phyloP scores from a whole-genome alignment of 2,113 vertebrate genomes.

The Pagrus major region DNA sequence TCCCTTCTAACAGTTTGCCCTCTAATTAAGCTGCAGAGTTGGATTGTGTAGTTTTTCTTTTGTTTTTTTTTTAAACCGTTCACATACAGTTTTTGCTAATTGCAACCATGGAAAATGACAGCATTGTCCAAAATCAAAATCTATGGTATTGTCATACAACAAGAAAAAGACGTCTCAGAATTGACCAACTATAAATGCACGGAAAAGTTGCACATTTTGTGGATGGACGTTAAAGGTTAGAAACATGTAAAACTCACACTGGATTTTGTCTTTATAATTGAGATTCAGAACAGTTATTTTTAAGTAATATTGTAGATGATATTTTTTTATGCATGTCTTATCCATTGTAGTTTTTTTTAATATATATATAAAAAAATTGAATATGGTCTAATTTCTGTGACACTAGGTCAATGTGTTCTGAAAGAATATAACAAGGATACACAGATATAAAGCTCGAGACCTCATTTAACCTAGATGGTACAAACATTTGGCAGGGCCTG shows the following conservation, averaged over 20 bases:
- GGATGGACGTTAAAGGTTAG: not conserved
- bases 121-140: constrained; percentile 43
- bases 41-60: constrained; percentile 62
- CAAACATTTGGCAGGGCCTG: constrained; percentile 64
- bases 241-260: not conserved
- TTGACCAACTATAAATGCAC: not conserved
- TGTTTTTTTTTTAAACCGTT: constrained; percentile 54
- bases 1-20: constrained; percentile 70
- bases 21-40: constrained; percentile 80
- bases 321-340: not conserved
- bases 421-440: constrained; percentile 26
- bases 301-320: not conserved
- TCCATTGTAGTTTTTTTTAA: not conserved
- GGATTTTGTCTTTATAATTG: not conserved
- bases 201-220: not conserved
- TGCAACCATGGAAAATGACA: constrained; percentile 59
- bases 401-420: not conserved
- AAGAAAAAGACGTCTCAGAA: not conserved
- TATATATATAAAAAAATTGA: not conserved
- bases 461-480: constrained; percentile 59
- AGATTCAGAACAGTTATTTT: not conserved
- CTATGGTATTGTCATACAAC: constrained; percentile 27
- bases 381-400: constrained; percentile 30
- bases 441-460: constrained; percentile 37
- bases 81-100: constrained; percentile 68